Conservation (phyloP, 2,113 vertebrate species). For the Synodontis membranacea region DNA sequence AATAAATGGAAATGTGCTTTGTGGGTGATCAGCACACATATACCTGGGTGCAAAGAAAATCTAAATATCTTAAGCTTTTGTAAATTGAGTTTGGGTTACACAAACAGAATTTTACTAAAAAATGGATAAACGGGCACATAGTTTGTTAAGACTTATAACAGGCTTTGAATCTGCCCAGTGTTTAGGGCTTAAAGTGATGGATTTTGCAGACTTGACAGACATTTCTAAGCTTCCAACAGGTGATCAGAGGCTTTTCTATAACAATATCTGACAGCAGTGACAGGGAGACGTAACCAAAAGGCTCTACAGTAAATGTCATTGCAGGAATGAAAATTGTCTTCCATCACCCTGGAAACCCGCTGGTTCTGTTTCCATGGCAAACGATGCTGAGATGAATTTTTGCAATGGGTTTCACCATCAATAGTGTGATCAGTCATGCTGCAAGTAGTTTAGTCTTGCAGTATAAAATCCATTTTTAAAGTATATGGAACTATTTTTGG, state of each 20-base stretch:
- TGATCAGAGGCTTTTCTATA: background rate
- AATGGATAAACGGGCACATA: background rate
- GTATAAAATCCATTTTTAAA: background rate
- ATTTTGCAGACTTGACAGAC: background rate
- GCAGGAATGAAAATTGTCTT: slow-evolving; percentile 30
- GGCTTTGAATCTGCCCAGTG: background rate
- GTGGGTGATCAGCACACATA: background rate
- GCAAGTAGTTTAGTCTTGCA: background rate
- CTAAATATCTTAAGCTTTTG: background rate
- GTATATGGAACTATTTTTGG: background rate
- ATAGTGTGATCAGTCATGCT: slow-evolving; percentile 8
- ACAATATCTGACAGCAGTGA: slow-evolving; percentile 5
- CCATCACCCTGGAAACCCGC: slow-evolving; percentile 28
- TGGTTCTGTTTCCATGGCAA: slow-evolving; percentile 27
- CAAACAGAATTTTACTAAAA: background rate
- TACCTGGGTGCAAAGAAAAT: too few species aligned
- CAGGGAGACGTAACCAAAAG: slow-evolving; percentile 13
- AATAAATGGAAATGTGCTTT: background rate
- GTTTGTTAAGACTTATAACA: background rate
- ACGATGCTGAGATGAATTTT: slow-evolving; percentile 12
- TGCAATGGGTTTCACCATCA: slow-evolving; percentile 22
- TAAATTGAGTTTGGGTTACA: background rate
- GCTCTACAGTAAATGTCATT: slow-evolving; percentile 18
- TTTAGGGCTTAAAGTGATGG: background rate
- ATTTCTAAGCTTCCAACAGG: background rate